Base-by-base conservation (phyloP, 2,888 invertebrate species). In the Pseudococcus longispinus region DNA sequence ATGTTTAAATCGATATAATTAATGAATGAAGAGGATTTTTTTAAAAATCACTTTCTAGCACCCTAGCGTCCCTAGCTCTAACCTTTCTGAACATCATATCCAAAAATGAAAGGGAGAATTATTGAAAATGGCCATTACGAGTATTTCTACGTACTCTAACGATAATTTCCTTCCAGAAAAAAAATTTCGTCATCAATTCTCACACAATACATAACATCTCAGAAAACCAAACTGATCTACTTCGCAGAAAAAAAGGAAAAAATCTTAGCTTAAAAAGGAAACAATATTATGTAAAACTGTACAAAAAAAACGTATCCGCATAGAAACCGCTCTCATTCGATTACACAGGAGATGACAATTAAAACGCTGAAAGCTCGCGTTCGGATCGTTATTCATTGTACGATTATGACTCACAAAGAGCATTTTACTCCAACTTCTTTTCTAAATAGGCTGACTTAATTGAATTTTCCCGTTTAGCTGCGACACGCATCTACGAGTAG, bases 331-430 rank as follows among this genome's bases (percentile, higher is more conserved):
- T 51, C 51, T 51, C n/a, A 51, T 51, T 51, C 51, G n/a, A 2
- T 2, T 46, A 46, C n/a, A 23, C 23, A 60, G 9, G 23, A 60
- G 60, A 60, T 60, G 60, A 23, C 23, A 23, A 60, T 23, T 60
- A 60, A 51, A 51, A 51, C 2, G 4, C 60, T 60, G 15, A 60
- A 60, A 60, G 15, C 60, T 23, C 60, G 60, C 20, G 20, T 60
- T 20, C 60, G 60, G 70, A 29, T 70, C 70, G 29, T 29, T 29
- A 70, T 70, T 70, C 29, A 70, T 60, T 29, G 70, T 60, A 60
- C 23, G 60, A 60, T 60, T 60, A 70, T 70, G 70, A 70, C 70
- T 70, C 70, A 70, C 70, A 29, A 70, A 29, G 70, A 70, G 70
- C 70, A 70, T 70, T 70, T 70, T 70, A 70, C 70, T 18, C 29